Evolutionary conservation across 1,140 invertebrate genomes (phyloP), one percentile per base, ranked within the genome.

Genomic region (Pogonomyrmex barbatus): DNA sequence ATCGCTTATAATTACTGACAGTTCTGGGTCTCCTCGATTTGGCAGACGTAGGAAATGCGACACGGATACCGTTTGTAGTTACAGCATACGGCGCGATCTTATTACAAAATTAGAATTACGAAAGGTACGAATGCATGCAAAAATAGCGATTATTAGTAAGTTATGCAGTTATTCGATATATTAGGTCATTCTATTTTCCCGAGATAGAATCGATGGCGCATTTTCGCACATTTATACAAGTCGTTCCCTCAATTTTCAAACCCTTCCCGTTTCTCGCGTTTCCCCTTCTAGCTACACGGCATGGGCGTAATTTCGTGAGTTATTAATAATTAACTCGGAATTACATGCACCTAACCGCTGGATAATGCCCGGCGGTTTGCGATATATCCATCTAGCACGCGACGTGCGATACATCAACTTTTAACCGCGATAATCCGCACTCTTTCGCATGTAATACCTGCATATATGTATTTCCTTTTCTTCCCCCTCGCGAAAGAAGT

Each of bases 261-360:
- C 42, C 45, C 54, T 50, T 83, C 71, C 68, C 36, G 30, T 58
- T 73, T 82, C 67, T 73, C 67, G 79, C 54, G 79, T 58, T 58
- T 47, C 30, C 68, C 77, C 67, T 47, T 70, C 14, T n/a, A n/a
- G 56, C 76, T 68, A 47, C 76, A 47, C 77, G 76, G 60, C 67
- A 73, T 50, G 54, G 42, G 52, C 79, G 68, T 83, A 83, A 83
- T 83, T 83, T 83, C 47, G 79, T 39, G 68, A 83, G 68, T 78
- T 56, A 84, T 56, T 87, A 71, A 63, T 76, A 90, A 90, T 87
- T 79, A 58, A 89, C 75, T 85, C 36, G 58, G 87, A 87, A 89
- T 89, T 90, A 73, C 85, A 78, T 68, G 45, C 63, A 58, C 62
- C 36, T 84, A 87, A 88, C 47, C 68, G 79, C 30, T 24, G 60